These are phyloP conservation scores for Orchestia grillus DNA, from an alignment of 1,140 invertebrate genomes.

Conservation along the genomic window DNA sequence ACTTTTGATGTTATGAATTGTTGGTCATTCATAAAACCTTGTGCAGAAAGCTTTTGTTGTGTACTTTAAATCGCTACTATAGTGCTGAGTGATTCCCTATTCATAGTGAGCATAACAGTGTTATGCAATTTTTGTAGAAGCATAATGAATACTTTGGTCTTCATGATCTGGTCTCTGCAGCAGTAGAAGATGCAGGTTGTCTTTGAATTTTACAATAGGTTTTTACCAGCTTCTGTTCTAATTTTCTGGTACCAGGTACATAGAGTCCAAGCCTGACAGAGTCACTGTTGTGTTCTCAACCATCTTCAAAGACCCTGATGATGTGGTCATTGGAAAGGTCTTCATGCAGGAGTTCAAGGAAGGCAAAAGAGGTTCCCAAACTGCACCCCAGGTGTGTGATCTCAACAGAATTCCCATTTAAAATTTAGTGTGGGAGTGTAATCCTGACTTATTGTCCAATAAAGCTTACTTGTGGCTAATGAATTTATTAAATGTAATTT, in stretches of 20 bases:
- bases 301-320: conserved; percentile 97
- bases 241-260: conserved; percentile 79
- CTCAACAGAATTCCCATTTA: background rate
- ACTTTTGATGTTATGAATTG: too few relatives aligned
- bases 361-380: conserved; percentile 95
- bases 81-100: too few relatives aligned
- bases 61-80: too few relatives aligned
- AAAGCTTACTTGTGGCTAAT: background rate
- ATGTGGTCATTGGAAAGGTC: conserved; percentile 98
- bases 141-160: background rate
- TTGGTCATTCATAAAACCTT: too few relatives aligned
- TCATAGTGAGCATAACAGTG: too few relatives aligned
- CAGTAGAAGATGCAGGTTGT: background rate
- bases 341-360: conserved; percentile 99
- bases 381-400: conserved; percentile 72
- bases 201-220: background rate
- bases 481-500: background rate
- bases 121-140: background rate
- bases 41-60: too few relatives aligned
- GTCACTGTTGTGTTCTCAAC: conserved; percentile 99
- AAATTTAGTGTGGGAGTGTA: background rate
- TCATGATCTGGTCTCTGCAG: background rate
- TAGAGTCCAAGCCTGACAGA: conserved; percentile 97
- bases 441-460: background rate
- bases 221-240: background rate